These are phyloP conservation scores for Thelaira solivaga DNA, from an alignment of 2,888 invertebrate species.

Conservation along the genomic window DNA sequence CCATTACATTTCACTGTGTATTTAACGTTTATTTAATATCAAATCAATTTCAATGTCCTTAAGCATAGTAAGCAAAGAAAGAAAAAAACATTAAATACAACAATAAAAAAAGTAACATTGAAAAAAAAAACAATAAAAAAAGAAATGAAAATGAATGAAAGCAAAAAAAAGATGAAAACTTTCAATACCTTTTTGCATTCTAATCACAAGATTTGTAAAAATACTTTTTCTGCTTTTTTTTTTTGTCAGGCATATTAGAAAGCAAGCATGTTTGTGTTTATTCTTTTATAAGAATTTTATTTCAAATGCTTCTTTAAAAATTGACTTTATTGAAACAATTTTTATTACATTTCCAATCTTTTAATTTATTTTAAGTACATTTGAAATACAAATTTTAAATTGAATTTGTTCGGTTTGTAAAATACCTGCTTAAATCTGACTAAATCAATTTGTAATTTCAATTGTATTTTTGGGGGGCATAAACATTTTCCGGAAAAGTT, in stretches of 20 bases:
- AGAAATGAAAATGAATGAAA: not conserved
- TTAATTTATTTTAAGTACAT: not conserved
- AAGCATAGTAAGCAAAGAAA: too few species aligned
- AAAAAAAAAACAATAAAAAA: too few species aligned
- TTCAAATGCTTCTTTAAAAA: not conserved
- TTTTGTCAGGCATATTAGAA: too few species aligned
- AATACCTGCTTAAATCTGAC: too few species aligned
- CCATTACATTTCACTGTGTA: not conserved
- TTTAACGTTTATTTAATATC: constrained; percentile 3
- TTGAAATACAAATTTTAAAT: constrained; percentile 5
- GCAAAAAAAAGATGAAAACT: constrained; percentile 38
- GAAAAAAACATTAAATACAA: not conserved
- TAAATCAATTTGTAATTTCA: too few species aligned
- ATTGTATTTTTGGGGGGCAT: too few species aligned
- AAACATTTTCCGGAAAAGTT: too few species aligned
- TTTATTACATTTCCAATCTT: constrained; percentile 15
- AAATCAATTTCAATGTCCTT: constrained; percentile 54
- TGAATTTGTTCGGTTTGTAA: not conserved
- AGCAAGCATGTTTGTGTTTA: too few species aligned
- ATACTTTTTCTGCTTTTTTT: not conserved
- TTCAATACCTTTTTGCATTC: constrained; percentile 36
- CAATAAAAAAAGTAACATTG: not conserved
- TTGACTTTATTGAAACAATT: not conserved
- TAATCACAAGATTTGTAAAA: constrained; percentile 40
- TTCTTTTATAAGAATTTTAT: not conserved